Base-by-base conservation (phyloP, 2,888 invertebrate genomes). In the Tenthredo scrophulariae region DNA sequence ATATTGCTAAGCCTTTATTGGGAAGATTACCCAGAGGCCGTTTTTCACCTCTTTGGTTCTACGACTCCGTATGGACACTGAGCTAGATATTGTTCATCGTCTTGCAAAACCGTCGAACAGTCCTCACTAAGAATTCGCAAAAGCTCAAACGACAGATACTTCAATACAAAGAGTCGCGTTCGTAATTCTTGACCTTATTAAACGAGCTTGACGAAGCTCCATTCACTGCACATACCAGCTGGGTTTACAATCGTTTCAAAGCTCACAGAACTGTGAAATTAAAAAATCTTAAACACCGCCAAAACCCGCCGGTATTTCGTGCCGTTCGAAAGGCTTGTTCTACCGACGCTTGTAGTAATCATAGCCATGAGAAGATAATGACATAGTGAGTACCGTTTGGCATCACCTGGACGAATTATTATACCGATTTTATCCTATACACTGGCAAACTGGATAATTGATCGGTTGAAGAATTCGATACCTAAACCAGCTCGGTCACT, bases 1-100 rank as follows among this genome's bases (percentile, higher is more conserved):
- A 92, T 92, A 75, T 26, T 88, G 74, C 7, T 7, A 33, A 18
- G 29, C 54, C 6, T 4, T 50, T 40, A 40, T n/a, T 22, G 65
- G 67, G 43, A 40, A 72, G 15, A 37, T n/a, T 26, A 13, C 37
- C 40, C 37, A 46, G 54, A 54, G 54, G 54, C 2, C 0, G n/a
- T 22, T 18, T 22, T 26, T 18, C 43, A 65, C 75, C 80, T 46
- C 40, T 70, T 79, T 6, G 67, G 33, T 18, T 29, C 13, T 13
- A n/a, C 18, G 40, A 43, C n/a, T 74, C 43, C 40, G 72, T 15
- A 5, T 4, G 33, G 7, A 29, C 54, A 18, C 54, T 9, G 26
- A 77, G 40, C 33, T 29, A 54, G 54, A 77, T 54, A 18, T 33
- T 40, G n/a, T 33, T 54, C 72, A 50, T 77, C 10, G 50, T 54